phyloP scores from a whole-genome alignment of 2,888 invertebrate species.

The Cantharis flavilabris region DNA sequence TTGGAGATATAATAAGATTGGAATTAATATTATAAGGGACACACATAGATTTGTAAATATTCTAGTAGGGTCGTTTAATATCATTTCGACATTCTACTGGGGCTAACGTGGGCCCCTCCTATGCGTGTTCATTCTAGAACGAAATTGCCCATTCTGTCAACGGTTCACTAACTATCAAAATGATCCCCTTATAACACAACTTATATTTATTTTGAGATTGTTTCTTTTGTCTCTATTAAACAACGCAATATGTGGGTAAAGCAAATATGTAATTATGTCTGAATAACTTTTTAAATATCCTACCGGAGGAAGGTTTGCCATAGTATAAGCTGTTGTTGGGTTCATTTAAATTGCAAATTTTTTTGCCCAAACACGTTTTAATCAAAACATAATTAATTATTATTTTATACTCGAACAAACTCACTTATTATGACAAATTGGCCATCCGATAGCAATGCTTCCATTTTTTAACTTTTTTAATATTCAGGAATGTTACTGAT shows the following conservation, averaged over 20 bases:
- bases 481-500: neutral
- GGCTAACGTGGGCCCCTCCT: constrained; percentile 37
- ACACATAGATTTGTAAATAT: constrained; percentile 38
- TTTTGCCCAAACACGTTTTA: neutral
- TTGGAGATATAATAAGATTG: neutral
- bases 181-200: constrained; percentile 35
- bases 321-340: neutral
- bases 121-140: constrained; percentile 48
- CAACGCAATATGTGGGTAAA: neutral
- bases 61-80: constrained; percentile 43
- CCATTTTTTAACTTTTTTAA: neutral
- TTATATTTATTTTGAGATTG: constrained; percentile 22
- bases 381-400: neutral
- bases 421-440: neutral
- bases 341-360: neutral
- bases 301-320: neutral
- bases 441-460: neutral
- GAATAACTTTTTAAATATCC: neutral
- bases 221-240: constrained; percentile 12
- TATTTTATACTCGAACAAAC: neutral
- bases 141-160: constrained; percentile 52
- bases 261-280: neutral
- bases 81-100: constrained; percentile 28
- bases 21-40: constrained; percentile 7
- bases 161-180: constrained; percentile 52